Conservation (phyloP, 2,888 invertebrate species). For the Isotomurus palustris region DNA sequence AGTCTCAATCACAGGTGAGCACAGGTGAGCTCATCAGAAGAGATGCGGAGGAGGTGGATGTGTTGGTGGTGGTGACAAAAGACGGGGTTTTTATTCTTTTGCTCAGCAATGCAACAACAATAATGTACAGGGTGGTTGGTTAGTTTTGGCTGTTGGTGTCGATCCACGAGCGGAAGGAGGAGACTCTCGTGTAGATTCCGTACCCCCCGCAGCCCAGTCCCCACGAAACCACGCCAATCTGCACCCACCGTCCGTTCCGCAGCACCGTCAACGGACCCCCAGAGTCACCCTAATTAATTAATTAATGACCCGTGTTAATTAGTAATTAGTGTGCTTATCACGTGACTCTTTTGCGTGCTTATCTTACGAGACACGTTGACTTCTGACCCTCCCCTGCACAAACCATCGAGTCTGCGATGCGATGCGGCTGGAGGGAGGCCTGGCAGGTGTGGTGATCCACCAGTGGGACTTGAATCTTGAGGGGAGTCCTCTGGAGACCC, state of each 20-base stretch:
- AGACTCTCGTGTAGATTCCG: constrained; percentile 28
- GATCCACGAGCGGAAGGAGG: constrained; percentile 29
- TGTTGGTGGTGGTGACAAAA: too few relatives aligned
- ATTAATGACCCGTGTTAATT: too few relatives aligned
- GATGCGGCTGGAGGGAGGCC: constrained; percentile 16
- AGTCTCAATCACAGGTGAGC: too few relatives aligned
- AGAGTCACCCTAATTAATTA: constrained; percentile 70
- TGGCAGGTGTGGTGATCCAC: constrained; percentile 23
- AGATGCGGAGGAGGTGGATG: too few relatives aligned
- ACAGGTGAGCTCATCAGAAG: too few relatives aligned
- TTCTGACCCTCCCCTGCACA: constrained; percentile 77
- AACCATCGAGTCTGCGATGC: constrained; percentile 64
- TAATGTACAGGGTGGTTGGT: too few relatives aligned
- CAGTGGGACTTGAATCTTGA: constrained; percentile 22
- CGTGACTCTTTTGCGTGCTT: too few relatives aligned
- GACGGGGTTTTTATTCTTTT: too few relatives aligned
- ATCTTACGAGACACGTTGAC: constrained; percentile 82
- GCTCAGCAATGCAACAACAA: too few relatives aligned
- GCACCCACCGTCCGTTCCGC: constrained; percentile 69
- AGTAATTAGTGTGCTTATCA: constrained; percentile 21
- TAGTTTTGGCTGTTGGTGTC: constrained; percentile 68
- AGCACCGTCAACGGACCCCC: constrained; percentile 82
- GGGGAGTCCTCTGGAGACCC: constrained; percentile 17
- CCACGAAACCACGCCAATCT: constrained; percentile 85
- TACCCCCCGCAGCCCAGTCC: constrained; percentile 89